These are phyloP conservation scores for Aporophyla lueneburgensis DNA, from an alignment of 2,888 invertebrate genomes.

Conservation along the genomic window DNA sequence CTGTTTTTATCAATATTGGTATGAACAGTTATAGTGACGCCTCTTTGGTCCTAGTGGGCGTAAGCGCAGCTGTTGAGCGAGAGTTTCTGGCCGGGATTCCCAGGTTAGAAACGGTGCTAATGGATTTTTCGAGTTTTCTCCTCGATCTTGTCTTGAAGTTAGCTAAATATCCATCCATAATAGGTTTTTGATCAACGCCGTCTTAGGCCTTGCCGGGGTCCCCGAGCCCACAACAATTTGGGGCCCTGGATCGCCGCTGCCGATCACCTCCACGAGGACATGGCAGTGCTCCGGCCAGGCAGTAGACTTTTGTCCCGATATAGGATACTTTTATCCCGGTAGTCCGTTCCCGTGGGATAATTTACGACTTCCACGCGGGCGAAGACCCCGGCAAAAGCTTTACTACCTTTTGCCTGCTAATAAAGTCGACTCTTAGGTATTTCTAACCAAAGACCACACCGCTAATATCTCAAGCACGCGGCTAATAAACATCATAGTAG, in stretches of 20 bases:
- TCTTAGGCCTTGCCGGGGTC: too few relatives aligned
- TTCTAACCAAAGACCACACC: conserved; percentile 3
- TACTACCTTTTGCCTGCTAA: not conserved
- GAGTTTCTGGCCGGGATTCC: conserved; percentile 5
- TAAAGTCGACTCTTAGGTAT: not conserved
- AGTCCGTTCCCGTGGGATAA: too few relatives aligned
- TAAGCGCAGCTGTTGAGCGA: conserved; percentile 14
- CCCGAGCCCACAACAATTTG: too few relatives aligned
- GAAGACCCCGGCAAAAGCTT: too few relatives aligned
- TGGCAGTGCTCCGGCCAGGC: too few relatives aligned
- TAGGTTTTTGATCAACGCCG: too few relatives aligned
- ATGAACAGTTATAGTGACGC: conserved; percentile 36
- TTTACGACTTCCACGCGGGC: too few relatives aligned
- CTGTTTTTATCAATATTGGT: conserved; percentile 9
- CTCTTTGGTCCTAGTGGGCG: conserved; percentile 29
- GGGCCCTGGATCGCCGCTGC: too few relatives aligned
- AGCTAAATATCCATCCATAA: too few relatives aligned
- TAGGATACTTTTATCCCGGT: too few relatives aligned
- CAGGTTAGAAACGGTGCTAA: not conserved
- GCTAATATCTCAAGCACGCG: not conserved
- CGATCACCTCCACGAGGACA: too few relatives aligned
- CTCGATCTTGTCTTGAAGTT: not conserved
- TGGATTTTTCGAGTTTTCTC: not conserved
- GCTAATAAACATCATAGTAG: conserved; percentile 4
- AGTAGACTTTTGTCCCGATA: too few relatives aligned